These are phyloP conservation scores for Heliconius aoede DNA, from an alignment of 2,888 invertebrate genomes.

Conservation along the genomic window DNA sequence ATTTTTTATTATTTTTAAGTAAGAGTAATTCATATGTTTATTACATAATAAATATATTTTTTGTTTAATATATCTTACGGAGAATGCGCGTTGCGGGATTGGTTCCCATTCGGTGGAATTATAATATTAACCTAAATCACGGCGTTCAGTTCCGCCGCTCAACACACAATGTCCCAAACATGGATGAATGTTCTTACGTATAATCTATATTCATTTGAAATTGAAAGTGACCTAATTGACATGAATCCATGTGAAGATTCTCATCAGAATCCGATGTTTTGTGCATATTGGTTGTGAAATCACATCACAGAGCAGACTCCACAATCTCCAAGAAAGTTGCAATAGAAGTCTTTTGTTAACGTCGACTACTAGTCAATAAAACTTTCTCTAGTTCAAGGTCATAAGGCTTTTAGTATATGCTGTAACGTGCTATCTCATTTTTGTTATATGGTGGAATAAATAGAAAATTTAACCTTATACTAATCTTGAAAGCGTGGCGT, in stretches of 20 bases:
- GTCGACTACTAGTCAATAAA: conserved; percentile 27
- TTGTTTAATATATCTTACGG: not conserved
- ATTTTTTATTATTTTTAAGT: no score
- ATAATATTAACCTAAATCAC: not conserved
- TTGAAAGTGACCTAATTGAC: conserved; percentile 3
- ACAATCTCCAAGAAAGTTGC: conserved; percentile 20
- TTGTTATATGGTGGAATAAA: not conserved
- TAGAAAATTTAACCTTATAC: not conserved
- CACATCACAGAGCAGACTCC: not conserved
- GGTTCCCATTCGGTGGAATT: not conserved
- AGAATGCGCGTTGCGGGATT: not conserved
- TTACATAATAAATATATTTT: not conserved
- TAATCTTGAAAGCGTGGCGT: not conserved
- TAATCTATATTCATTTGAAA: not conserved
- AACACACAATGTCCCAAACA: no score
- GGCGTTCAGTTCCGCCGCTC: no score
- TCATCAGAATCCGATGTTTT: conserved; percentile 3
- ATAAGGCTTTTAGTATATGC: conserved; percentile 5
- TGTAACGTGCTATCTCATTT: not conserved
- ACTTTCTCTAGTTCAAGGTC: conserved; percentile 52
- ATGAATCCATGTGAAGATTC: conserved; percentile 21
- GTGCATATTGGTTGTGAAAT: conserved; percentile 5
- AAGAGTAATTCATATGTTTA: not conserved
- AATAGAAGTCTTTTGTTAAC: conserved; percentile 30
- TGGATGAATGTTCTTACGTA: no score